phyloP scores from a whole-genome alignment of 2,113 vertebrate genomes.

The Bambusicola thoracicus region DNA sequence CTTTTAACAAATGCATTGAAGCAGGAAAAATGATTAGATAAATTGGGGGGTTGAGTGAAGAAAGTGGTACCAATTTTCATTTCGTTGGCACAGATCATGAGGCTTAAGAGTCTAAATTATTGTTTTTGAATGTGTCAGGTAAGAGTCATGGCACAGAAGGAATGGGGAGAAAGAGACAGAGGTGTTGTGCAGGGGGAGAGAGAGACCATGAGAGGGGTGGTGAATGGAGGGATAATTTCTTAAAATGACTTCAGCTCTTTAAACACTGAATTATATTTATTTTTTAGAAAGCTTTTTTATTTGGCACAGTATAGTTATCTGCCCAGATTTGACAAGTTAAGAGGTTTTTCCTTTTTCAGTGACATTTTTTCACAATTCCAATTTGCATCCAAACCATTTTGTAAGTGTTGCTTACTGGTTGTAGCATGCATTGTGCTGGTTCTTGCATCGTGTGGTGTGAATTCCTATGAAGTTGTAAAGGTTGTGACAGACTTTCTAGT shows the following conservation, averaged over 20 bases:
- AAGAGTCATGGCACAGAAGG: neutral
- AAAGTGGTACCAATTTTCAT: neutral
- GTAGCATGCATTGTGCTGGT: neutral
- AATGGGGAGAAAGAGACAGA: neutral
- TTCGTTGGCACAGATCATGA: neutral
- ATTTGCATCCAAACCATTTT: constrained; percentile 64
- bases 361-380: neutral
- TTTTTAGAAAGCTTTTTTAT: neutral
- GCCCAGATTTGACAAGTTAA: neutral
- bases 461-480: neutral
- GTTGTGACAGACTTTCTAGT: neutral
- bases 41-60: neutral
- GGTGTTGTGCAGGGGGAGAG: neutral
- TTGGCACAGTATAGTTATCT: neutral
- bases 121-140: neutral
- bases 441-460: constrained; percentile 54
- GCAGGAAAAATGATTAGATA: neutral
- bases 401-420: constrained; percentile 51
- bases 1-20: neutral
- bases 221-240: neutral
- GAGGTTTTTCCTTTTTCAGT: neutral
- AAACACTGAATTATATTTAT: neutral
- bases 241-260: neutral
- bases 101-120: neutral
- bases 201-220: neutral